A percentile compares a stretch with the other conserved stretches of the same genome.
These are phyloP conservation scores for Macquaria australasica DNA, from an alignment of 2,113 vertebrate genomes.

Conservation along the genomic window DNA sequence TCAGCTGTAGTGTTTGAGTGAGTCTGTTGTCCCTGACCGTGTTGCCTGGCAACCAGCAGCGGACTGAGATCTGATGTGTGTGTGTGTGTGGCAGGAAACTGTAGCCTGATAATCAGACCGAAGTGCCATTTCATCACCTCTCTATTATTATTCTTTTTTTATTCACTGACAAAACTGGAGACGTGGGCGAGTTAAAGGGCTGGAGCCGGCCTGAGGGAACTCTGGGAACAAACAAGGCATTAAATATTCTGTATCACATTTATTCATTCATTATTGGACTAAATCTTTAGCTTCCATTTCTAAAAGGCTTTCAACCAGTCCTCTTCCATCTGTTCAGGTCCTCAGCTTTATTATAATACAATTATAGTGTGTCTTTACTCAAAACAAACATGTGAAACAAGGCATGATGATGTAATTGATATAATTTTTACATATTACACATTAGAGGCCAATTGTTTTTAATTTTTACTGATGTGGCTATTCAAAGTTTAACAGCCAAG, in stretches of 20 bases:
- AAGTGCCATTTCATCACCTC: conserved; percentile 38
- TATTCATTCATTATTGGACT: neutral
- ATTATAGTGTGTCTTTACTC: neutral
- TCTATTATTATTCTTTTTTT: conserved; percentile 6
- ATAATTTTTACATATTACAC: neutral
- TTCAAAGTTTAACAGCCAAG: neutral
- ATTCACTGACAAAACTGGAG: conserved; percentile 7
- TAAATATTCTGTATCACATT: neutral
- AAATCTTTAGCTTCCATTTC: neutral
- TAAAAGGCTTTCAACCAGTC: neutral
- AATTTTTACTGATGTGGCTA: neutral
- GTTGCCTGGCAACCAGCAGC: conserved; percentile 57
- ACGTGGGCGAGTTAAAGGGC: neutral
- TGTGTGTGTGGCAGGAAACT: conserved; percentile 25
- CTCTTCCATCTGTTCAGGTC: neutral
- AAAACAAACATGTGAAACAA: neutral
- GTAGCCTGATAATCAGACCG: conserved; percentile 25
- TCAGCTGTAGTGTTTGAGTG: conserved; percentile 18
- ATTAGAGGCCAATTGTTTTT: neutral
- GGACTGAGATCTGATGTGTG: conserved; percentile 30
- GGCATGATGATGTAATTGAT: neutral
- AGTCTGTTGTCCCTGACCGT: conserved; percentile 20
- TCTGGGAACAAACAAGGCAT: neutral
- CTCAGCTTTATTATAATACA: neutral
- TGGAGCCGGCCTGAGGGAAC: neutral